Evolutionary conservation across 2,797 vertebrate species (phyloP).

Genomic region (Enteromius trimaculatus): DNA sequence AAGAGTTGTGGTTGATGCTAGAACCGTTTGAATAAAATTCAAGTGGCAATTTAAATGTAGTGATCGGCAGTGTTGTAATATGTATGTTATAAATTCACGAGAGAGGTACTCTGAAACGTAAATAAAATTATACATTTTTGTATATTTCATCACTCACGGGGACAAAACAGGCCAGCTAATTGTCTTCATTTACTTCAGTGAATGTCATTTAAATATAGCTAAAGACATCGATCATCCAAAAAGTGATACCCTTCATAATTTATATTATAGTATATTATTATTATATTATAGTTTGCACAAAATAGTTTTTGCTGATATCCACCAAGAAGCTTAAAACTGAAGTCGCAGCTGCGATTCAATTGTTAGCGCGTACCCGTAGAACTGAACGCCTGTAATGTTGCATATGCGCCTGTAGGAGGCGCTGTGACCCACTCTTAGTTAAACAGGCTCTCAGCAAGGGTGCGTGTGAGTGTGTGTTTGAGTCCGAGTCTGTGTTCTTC

Average conservation of each 20-base stretch:
- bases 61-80: background rate
- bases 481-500: conserved; percentile 61
- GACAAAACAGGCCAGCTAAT: background rate
- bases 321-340: background rate
- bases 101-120: background rate
- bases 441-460: background rate
- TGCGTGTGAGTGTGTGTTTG: conserved; percentile 26
- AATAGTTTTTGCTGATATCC: background rate
- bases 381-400: background rate
- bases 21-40: background rate
- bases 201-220: background rate
- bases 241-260: background rate
- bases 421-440: conserved; percentile 70
- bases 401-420: conserved; percentile 71
- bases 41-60: background rate
- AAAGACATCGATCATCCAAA: background rate
- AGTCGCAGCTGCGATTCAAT: background rate
- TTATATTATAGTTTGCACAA: background rate
- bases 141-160: background rate
- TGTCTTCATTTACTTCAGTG: background rate
- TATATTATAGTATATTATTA: background rate
- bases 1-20: background rate
- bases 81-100: background rate
- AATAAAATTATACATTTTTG: background rate
- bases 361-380: background rate